Percentiles rank a stretch among this genome's conserved stretches.
These are phyloP conservation scores for Dryocosmus kuriphilus DNA, from an alignment of 2,888 invertebrate species.

Conservation along the genomic window DNA sequence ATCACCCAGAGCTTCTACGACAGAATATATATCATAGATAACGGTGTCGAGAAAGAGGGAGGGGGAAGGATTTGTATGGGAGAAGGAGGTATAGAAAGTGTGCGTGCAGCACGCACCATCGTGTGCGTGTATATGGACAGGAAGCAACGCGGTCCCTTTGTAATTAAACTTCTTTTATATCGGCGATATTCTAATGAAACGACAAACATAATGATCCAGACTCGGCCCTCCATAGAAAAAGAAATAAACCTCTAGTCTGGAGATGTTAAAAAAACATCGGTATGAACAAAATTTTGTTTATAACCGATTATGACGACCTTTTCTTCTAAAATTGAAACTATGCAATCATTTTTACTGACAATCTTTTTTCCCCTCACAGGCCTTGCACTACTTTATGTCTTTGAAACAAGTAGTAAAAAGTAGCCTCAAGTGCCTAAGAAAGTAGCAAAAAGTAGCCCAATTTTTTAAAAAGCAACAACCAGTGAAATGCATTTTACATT, in stretches of 20 bases:
- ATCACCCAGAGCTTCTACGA: constrained; percentile 62
- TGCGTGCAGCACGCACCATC: constrained; percentile 67
- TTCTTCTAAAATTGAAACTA: too few relatives aligned
- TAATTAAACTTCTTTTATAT: constrained; percentile 73
- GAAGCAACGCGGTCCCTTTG: constrained; percentile 67
- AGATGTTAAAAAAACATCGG: too few relatives aligned
- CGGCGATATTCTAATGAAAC: constrained; percentile 72
- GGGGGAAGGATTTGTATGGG: constrained; percentile 6
- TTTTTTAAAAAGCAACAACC: too few relatives aligned
- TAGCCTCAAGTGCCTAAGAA: too few relatives aligned
- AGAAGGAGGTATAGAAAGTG: constrained; percentile 45
- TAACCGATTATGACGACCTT: too few relatives aligned
- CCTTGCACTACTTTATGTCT: too few relatives aligned
- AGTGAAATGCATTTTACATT: too few relatives aligned
- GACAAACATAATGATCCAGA: constrained; percentile 70
- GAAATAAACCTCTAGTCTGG: background rate
- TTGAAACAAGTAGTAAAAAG: too few relatives aligned
- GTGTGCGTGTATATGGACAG: constrained; percentile 60
- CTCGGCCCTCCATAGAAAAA: constrained; percentile 44
- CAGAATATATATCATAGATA: constrained; percentile 46
- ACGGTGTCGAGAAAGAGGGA: constrained; percentile 42
- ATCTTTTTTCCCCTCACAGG: too few relatives aligned
- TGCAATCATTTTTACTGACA: too few relatives aligned
- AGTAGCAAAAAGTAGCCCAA: too few relatives aligned
- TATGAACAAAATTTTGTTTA: too few relatives aligned